Conservation (phyloP, 2,888 invertebrate species). For the Steinernema carpocapsae region DNA sequence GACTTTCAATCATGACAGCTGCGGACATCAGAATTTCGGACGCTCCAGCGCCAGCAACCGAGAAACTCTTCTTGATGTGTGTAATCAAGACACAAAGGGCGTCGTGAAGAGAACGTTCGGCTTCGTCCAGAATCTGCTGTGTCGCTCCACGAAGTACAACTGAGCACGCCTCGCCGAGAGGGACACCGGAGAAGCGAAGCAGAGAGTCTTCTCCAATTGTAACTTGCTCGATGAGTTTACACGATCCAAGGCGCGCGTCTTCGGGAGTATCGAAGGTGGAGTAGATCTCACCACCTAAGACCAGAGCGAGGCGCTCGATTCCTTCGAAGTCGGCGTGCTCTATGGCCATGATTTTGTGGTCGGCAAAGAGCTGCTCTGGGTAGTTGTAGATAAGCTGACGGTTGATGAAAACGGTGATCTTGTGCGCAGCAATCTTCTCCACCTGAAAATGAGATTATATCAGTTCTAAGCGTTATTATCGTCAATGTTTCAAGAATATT, state of each 20-base stretch:
- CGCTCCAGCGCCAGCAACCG: slow-evolving; percentile 78
- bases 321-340: slow-evolving; percentile 99
- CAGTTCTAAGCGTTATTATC: slow-evolving; percentile 10
- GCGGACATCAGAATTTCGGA: slow-evolving; percentile 96
- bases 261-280: slow-evolving; percentile 96
- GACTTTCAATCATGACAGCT: slow-evolving; percentile 75
- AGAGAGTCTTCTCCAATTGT: slow-evolving; percentile 97
- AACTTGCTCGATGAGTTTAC: slow-evolving; percentile 94
- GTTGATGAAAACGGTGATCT: slow-evolving; percentile 96
- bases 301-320: slow-evolving; percentile 92
- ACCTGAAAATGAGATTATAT: slow-evolving; percentile 71
- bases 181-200: slow-evolving; percentile 78
- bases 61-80: slow-evolving; percentile 85
- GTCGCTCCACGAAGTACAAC: slow-evolving; percentile 96
- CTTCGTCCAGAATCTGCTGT: slow-evolving; percentile 96
- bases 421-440: slow-evolving; percentile 89
- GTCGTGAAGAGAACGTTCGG: slow-evolving; percentile 95
- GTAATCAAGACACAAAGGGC: slow-evolving; percentile 94
- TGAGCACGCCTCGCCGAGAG: slow-evolving; percentile 89
- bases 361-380: slow-evolving; percentile 97
- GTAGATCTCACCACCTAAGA: slow-evolving; percentile 92
- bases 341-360: slow-evolving; percentile 85
- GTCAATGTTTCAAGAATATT: too few species aligned
- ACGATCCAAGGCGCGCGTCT: slow-evolving; percentile 87
- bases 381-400: slow-evolving; percentile 99